Evolutionary conservation across 2,888 invertebrate species (phyloP), one percentile per base, ranked within the genome.

Genomic region (Branchipolynoe longqiensis): DNA sequence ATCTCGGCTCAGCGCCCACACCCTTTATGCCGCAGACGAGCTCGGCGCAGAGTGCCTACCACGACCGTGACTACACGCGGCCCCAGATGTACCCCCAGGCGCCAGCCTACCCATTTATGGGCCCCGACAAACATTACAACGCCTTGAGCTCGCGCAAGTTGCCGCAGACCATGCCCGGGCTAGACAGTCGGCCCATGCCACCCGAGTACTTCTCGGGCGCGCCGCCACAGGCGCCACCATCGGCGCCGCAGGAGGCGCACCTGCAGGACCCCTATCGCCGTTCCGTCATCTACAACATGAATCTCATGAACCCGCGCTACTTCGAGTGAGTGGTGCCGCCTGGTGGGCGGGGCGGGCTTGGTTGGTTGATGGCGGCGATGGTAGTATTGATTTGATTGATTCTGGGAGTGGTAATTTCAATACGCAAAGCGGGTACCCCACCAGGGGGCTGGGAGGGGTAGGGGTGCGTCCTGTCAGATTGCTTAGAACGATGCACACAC

Each of bases 271-370:
- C 93, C 0, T 93, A 93, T 86, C 88, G 93, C 78, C 89, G 90
- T 59, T 91, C 92, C 18, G 91, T 93, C 89, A 87, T 93, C 38
- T 93, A 93, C 87, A 92, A 92, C 90, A 92, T 92, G 92, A 91
- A 91, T 83, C 78, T 78, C 78, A 78, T 78, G 78, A 78, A 78
- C 78, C 69, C 69, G 14, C 88, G 92, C 84, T 92, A 91, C 88
- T 91, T 91, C 87, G 84, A 83, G 28, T 83, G 36, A 69, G 41
- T 54, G 28, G 14, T 31, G 33, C 6, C 8, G 3, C 33, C n/a
- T 22, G 8, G 25, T 28, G 48, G 18, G 48, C 8, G n/a, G n/a
- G n/a, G n/a, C n/a, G n/a, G n/a, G n/a, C n/a, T n/a, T n/a, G n/a
- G n/a, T n/a, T n/a, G n/a, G n/a, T n/a, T n/a, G n/a, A n/a, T n/a